Evolutionary conservation across 2,888 invertebrate genomes (phyloP).

Genomic region (Dasysyrphus tricinctus): DNA sequence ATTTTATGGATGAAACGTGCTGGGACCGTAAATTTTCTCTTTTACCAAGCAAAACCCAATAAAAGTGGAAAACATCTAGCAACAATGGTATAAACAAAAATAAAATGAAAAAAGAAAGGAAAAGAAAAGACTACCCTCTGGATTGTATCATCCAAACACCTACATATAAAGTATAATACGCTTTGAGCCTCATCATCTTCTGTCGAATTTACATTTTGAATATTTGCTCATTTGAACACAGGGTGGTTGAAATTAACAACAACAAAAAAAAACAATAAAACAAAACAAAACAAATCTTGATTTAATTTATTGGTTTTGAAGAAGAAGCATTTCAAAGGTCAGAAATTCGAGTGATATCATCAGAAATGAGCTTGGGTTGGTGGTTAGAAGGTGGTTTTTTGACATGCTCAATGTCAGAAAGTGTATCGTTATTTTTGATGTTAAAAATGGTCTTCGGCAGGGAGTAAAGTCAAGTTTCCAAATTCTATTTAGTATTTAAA

Average conservation of each 20-base stretch:
- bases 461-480: too few species aligned
- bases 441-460: too few species aligned
- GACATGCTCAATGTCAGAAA: too few species aligned
- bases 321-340: too few species aligned
- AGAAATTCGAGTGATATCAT: too few species aligned
- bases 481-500: too few species aligned
- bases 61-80: not conserved
- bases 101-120: not conserved
- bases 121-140: constrained; percentile 37
- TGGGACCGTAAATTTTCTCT: constrained; percentile 71
- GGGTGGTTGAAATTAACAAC: constrained; percentile 2
- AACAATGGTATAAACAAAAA: constrained; percentile 25
- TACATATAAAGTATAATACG: constrained; percentile 49
- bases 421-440: too few species aligned
- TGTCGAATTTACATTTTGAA: constrained; percentile 60
- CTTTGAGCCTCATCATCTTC: constrained; percentile 60
- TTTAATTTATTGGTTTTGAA: not conserved
- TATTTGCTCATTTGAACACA: constrained; percentile 31
- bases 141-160: constrained; percentile 71
- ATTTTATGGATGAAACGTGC: constrained; percentile 73
- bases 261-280: not conserved
- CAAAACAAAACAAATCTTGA: not conserved
- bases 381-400: too few species aligned
- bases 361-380: too few species aligned
- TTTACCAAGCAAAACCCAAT: constrained; percentile 37